Evolutionary conservation across 2,797 vertebrate genomes (phyloP), one percentile per base, ranked within the genome.

Genomic region (Anabas testudineus): DNA sequence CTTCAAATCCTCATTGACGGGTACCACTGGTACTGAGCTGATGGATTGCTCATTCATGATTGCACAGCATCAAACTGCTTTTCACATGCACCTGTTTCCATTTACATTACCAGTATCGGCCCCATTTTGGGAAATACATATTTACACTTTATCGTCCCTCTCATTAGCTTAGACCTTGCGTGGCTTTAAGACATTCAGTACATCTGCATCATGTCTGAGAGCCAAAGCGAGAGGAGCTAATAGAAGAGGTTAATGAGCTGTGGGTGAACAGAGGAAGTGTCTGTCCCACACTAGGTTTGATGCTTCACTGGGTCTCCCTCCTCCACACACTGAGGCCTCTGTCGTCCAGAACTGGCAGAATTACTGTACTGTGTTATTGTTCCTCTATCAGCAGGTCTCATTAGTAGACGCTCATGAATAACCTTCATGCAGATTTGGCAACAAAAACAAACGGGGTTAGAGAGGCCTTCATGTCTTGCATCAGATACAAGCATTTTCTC

Each of bases 401-500:
- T 93, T 91, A 92, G 87, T 46, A 63, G 62, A 70, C 19, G 22
- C 59, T 88, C 49, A 78, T 87, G 74, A 90, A 83, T 87, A 64
- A 75, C 48, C 82, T 71, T 57, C 52, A 16, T 41, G 4, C 15
- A 18, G 57, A 32, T 81, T 60, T 48, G 42, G 66, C 60, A 3
- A 0, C 48, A 74, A 58, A 78, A 56, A 67, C 54, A 80, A 74
- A 63, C 75, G 39, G 76, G 80, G 78, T 88, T 81, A 85, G 87
- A 71, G 72, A 75, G 41, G 75, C 67, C 71, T 62, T 65, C 54
- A 19, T 73, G 68, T 52, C 54, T 63, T 49, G 56, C 63, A 67
- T 66, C 32, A 52, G 56, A 74, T 67, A 32, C 14, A 16, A 26
- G 62, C 51, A 42, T 68, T 62, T 74, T 72, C 43, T 19, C 79